phyloP scores from a whole-genome alignment of 1,140 invertebrate species.

The Lucilia cuprina region DNA sequence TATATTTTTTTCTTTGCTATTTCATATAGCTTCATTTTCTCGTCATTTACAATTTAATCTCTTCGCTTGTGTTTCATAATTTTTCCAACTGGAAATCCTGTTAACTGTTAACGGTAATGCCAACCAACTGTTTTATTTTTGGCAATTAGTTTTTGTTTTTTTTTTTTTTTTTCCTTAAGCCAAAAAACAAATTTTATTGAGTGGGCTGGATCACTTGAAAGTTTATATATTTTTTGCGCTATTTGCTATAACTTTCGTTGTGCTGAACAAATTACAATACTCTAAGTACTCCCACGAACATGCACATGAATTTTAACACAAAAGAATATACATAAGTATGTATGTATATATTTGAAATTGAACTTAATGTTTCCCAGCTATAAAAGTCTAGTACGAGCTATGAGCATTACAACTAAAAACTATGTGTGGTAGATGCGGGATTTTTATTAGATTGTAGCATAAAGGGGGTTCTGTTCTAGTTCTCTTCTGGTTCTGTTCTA shows the following conservation, averaged over 20 bases:
- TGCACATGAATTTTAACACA: not conserved
- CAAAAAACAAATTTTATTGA: slow-evolving; percentile 23
- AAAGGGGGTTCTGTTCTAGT: not conserved
- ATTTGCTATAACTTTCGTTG: not conserved
- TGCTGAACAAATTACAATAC: slow-evolving; percentile 21
- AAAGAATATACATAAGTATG: too few species aligned
- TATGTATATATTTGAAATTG: too few species aligned
- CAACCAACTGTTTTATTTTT: not conserved
- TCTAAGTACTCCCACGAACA: slow-evolving; percentile 23
- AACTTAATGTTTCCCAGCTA: not conserved
- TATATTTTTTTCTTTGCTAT: too few species aligned
- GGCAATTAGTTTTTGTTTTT: not conserved
- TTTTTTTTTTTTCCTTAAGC: not conserved
- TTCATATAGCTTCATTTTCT: too few species aligned
- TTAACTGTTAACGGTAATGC: not conserved
- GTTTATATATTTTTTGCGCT: not conserved
- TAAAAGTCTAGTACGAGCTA: slow-evolving; percentile 1
- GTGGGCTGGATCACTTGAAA: slow-evolving; percentile 2
- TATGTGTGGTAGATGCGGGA: not conserved
- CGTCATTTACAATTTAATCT: not conserved
- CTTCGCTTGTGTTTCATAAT: not conserved
- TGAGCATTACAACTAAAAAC: not conserved
- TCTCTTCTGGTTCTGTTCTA: too few species aligned
- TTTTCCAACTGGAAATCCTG: not conserved
- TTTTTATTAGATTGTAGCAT: not conserved